These are phyloP conservation scores for Drosophila simulans DNA, from an alignment of 1,140 invertebrate species.

Conservation along the genomic window DNA sequence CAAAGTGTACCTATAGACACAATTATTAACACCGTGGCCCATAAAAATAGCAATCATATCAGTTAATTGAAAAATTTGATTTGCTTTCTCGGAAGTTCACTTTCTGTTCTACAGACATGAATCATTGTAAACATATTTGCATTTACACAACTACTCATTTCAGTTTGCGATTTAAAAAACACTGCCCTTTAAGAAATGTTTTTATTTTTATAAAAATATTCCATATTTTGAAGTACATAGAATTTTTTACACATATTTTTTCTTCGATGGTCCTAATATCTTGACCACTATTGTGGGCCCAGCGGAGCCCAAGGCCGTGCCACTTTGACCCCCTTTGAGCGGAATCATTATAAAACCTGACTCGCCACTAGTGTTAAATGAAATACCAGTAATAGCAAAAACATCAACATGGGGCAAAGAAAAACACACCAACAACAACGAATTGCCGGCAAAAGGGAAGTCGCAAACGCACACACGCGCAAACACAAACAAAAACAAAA, in stretches of 20 bases:
- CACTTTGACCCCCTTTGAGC: constrained; percentile 33
- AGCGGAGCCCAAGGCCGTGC: constrained; percentile 23
- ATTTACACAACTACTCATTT: too few species aligned
- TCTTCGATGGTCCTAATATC: not conserved
- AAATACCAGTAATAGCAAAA: constrained; percentile 17
- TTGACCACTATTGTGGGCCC: constrained; percentile 4
- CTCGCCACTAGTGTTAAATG: constrained; percentile 24
- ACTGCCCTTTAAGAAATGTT: too few species aligned
- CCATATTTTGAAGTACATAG: too few species aligned
- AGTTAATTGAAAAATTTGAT: not conserved
- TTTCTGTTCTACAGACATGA: not conserved
- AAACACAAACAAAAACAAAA: constrained; percentile 20
- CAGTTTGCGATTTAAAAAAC: too few species aligned
- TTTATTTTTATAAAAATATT: too few species aligned
- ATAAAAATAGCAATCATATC: not conserved
- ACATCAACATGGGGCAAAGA: not conserved
- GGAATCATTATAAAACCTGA: constrained; percentile 44
- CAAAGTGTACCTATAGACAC: constrained; percentile 34
- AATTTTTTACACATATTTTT: too few species aligned
- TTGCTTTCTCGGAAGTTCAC: not conserved
- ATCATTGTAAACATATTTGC: not conserved
- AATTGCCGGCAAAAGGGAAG: constrained; percentile 45
- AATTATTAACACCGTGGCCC: constrained; percentile 20
- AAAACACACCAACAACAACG: not conserved
- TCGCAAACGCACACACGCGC: constrained; percentile 23